Conservation (phyloP, 2,113 vertebrate genomes). For the Blennius ocellaris region DNA sequence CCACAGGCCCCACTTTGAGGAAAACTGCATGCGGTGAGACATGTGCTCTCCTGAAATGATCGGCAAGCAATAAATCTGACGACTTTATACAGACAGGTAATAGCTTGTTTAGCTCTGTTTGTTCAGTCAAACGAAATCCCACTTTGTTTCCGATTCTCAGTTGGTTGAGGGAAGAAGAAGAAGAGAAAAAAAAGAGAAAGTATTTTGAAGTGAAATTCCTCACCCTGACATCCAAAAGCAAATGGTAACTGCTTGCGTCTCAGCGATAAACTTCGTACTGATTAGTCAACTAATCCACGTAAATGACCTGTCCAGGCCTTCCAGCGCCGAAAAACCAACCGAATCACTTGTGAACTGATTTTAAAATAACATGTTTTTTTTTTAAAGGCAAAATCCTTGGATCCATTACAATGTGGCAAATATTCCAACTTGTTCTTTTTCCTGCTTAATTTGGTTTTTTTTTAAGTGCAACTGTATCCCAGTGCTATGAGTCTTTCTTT, state of each 20-base stretch:
- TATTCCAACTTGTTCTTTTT: constrained; percentile 49
- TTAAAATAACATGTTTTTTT: constrained; percentile 1
- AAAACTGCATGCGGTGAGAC: background rate
- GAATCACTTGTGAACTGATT: constrained; percentile 8
- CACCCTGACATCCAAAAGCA: constrained; percentile 26
- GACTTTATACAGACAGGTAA: constrained; percentile 53
- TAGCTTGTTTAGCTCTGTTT: constrained; percentile 22
- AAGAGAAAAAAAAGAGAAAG: no score
- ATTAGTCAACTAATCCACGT: background rate
- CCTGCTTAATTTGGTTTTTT: constrained; percentile 15
- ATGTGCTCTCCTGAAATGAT: constrained; percentile 25
- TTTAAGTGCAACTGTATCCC: constrained; percentile 46
- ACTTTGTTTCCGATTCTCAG: no score
- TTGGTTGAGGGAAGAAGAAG: no score
- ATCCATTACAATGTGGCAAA: constrained; percentile 39
- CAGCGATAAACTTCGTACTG: background rate
- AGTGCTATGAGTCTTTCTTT: constrained; percentile 33
- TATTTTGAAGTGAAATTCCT: background rate
- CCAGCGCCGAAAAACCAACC: background rate
- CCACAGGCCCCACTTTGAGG: constrained; percentile 16
- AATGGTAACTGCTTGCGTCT: constrained; percentile 3
- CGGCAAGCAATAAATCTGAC: constrained; percentile 40
- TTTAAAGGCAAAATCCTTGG: constrained; percentile 29
- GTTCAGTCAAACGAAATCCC: no score
- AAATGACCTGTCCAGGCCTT: constrained; percentile 1